Evolutionary conservation across 2,888 invertebrate genomes (phyloP).

Genomic region (Fabriciana adippe): DNA sequence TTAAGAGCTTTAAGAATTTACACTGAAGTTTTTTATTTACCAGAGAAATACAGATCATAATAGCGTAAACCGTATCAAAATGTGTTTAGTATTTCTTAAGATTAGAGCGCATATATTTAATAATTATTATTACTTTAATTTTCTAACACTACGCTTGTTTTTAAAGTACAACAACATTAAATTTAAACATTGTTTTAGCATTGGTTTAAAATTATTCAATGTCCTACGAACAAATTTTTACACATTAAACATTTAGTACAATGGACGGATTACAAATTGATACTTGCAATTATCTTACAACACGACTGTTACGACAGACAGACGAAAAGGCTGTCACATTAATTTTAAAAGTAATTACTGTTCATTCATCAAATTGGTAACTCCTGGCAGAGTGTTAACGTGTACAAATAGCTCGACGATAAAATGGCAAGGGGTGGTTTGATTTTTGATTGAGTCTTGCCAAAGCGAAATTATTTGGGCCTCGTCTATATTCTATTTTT

Average conservation of each 20-base stretch:
- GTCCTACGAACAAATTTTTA: too few relatives aligned
- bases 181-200: too few relatives aligned
- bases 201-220: too few relatives aligned
- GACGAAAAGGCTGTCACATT: slow-evolving; percentile 28
- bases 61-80: too few relatives aligned
- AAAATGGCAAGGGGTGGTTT: slow-evolving; percentile 30
- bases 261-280: not conserved
- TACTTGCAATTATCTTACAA: not conserved
- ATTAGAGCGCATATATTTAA: too few relatives aligned
- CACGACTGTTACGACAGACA: not conserved
- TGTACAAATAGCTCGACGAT: slow-evolving; percentile 30
- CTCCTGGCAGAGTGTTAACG: slow-evolving; percentile 32
- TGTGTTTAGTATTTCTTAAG: too few relatives aligned
- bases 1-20: too few relatives aligned
- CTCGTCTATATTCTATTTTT: slow-evolving; percentile 1
- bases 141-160: too few relatives aligned
- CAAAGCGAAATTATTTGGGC: slow-evolving; percentile 37
- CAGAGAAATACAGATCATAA: too few relatives aligned
- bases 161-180: too few relatives aligned
- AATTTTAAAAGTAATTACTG: slow-evolving; percentile 35
- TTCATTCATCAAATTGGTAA: slow-evolving; percentile 33
- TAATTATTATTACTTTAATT: too few relatives aligned
- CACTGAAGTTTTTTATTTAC: too few relatives aligned
- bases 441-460: slow-evolving; percentile 53
- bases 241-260: not conserved